Base-by-base conservation (phyloP, 2,113 vertebrate genomes). In the Heterochromis multidens region DNA sequence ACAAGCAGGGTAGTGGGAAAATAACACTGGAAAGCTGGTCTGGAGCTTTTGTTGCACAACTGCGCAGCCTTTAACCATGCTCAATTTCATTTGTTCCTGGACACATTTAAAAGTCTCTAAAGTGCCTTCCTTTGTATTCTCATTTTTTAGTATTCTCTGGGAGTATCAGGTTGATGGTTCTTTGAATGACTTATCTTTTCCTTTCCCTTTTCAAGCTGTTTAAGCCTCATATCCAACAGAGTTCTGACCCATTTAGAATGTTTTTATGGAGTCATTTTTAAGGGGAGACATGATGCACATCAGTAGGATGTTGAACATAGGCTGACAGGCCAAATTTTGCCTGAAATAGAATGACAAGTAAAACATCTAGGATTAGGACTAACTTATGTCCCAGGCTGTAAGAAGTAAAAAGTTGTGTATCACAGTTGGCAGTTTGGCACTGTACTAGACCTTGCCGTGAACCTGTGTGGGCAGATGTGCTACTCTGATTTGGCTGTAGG, bases 401-500 rank as follows among this genome's bases (percentile, higher is more conserved):
- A 89, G 84, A 93, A 82, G 78, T 77, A 81, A 80, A 86, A 89
- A 87, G 88, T 91, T 92, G 84, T 88, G 85, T 65, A 85, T 90
- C 83, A 83, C 84, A 89, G 91, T 83, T 83, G 65, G 79, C 77
- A 77, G 72, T 86, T 65, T 89, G 83, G 74, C 57, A 65, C 74
- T 70, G 35, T 87, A 81, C 72, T 83, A 88, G 88, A 88, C 90
- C 89, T 90, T 76, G 60, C 86, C 17, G 29, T 60, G 88, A 92
- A 91, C 87, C 81, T 92, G 90, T 91, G 93, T 94, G 90, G 92
- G 94, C 88, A 92, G 92, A 94, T 95, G 87, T 93, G 84, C 86
- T 87, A 85, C 83, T 85, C 83, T 89, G 87, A 92, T 92, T 93
- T 91, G 87, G 88, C 88, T 90, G 59, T 83, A 85, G 84, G 88